phyloP scores from a whole-genome alignment of 2,888 invertebrate species.

The Dynastes hyllus region DNA sequence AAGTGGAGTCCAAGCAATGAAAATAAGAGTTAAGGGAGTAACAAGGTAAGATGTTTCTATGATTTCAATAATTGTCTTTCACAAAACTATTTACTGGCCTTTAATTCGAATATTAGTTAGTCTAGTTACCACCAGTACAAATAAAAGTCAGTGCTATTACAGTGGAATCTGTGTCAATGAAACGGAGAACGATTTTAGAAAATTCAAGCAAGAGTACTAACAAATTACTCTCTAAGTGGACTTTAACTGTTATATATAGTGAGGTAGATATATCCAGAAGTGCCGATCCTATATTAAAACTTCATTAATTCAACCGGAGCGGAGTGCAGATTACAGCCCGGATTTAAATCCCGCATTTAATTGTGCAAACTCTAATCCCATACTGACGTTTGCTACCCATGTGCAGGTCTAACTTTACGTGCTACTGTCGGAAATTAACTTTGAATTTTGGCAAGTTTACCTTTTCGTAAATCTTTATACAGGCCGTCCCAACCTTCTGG shows the following conservation, averaged over 20 bases:
- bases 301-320: constrained; percentile 31
- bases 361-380: constrained; percentile 28
- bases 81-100: no score
- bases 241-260: neutral
- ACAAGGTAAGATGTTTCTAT: no score
- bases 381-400: neutral
- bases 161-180: no score
- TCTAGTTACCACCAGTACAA: no score
- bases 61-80: no score
- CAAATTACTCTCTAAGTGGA: no score
- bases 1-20: no score
- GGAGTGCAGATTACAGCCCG: constrained; percentile 23
- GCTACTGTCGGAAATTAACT: constrained; percentile 27
- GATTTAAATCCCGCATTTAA: constrained; percentile 34
- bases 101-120: no score
- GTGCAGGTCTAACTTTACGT: neutral
- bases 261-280: constrained; percentile 7
- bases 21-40: no score
- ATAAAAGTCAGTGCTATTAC: no score
- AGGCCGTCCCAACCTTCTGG: neutral
- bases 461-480: neutral
- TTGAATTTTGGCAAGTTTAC: constrained; percentile 25
- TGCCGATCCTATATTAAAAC: constrained; percentile 39
- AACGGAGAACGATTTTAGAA: neutral
- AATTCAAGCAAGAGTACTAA: no score